Evolutionary conservation across 2,113 vertebrate genomes (phyloP).

Genomic region (Petromus typicus): DNA sequence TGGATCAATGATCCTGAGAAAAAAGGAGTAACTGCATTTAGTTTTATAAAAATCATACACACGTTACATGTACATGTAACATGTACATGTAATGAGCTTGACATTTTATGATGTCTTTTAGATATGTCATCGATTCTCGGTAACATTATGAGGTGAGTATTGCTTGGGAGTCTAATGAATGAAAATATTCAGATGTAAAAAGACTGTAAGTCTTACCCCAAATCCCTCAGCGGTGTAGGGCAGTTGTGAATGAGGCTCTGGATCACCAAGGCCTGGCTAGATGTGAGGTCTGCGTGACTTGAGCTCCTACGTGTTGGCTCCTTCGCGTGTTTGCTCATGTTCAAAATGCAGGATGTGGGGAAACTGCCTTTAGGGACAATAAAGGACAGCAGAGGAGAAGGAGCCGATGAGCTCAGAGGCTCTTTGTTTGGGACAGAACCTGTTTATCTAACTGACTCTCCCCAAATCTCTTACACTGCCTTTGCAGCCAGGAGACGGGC

Average conservation of each 20-base stretch:
- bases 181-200: background rate
- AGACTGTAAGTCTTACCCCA: background rate
- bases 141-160: background rate
- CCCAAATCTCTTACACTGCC: slow-evolving; percentile 20
- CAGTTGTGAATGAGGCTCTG: accelerated
- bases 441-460: slow-evolving; percentile 79
- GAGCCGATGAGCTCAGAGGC: slow-evolving; percentile 66
- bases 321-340: slow-evolving; percentile 77
- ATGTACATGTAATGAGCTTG: background rate
- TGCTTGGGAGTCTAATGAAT: background rate
- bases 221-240: background rate
- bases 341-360: slow-evolving; percentile 75
- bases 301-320: slow-evolving; percentile 19
- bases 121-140: background rate
- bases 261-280: background rate
- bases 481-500: slow-evolving; percentile 62
- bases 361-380: slow-evolving; percentile 66
- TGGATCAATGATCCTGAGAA: slow-evolving; percentile 1
- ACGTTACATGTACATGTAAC: too few species aligned
- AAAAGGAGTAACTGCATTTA: background rate
- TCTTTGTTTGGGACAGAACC: slow-evolving; percentile 71
- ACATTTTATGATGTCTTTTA: background rate
- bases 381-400: slow-evolving; percentile 71
- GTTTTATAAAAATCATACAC: slow-evolving; percentile 10
- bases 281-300: slow-evolving; percentile 65